phyloP scores from a whole-genome alignment of 1,140 invertebrate species.

The Aphelinus atriplicis region DNA sequence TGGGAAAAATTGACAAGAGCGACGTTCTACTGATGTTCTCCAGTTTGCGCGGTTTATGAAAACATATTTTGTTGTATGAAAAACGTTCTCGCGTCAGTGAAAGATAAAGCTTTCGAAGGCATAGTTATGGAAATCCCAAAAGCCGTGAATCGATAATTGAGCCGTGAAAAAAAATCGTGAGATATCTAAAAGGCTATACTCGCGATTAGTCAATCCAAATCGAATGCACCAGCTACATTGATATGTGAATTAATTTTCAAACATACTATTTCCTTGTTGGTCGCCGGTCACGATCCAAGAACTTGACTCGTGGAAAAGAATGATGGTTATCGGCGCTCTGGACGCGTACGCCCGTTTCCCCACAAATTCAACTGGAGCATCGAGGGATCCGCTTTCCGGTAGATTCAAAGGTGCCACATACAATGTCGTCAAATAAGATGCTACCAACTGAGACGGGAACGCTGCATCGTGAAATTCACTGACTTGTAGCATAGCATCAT shows the following conservation, averaged over 20 bases:
- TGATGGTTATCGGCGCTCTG: conserved; percentile 39
- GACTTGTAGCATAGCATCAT: too few relatives aligned
- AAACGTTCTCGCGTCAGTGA: too few relatives aligned
- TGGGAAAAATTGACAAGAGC: too few relatives aligned
- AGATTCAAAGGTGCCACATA: conserved; percentile 40
- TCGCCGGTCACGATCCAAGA: conserved; percentile 49
- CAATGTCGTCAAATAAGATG: conserved; percentile 44
- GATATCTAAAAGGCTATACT: background rate
- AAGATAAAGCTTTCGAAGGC: too few relatives aligned
- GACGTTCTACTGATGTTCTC: too few relatives aligned
- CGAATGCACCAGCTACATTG: background rate
- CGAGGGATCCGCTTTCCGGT: too few relatives aligned
- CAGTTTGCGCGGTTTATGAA: too few relatives aligned
- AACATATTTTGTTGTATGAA: too few relatives aligned
- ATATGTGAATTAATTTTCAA: background rate
- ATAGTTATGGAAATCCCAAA: too few relatives aligned
- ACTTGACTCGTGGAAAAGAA: conserved; percentile 41
- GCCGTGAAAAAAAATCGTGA: background rate
- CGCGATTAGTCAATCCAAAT: background rate
- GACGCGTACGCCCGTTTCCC: conserved; percentile 34
- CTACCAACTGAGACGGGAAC: conserved; percentile 20
- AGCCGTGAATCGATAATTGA: too few relatives aligned
- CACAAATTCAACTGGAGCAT: background rate
- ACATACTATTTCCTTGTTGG: conserved; percentile 43
- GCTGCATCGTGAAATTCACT: too few relatives aligned